These are phyloP conservation scores for Muntiacus muntjak DNA, from an alignment of 2,113 vertebrate genomes.

Conservation along the genomic window DNA sequence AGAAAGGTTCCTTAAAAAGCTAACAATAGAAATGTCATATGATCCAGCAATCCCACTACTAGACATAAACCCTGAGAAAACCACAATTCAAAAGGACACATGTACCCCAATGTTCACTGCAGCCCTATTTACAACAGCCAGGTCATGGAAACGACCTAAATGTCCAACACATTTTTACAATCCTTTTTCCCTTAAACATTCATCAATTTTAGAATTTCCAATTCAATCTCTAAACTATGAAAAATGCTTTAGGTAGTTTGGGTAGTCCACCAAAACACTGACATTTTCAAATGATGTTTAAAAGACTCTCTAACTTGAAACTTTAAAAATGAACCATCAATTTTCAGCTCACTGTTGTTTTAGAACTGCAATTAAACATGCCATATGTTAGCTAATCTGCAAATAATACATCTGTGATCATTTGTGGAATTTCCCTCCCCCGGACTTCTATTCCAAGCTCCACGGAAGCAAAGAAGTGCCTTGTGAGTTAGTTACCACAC, in stretches of 20 bases:
- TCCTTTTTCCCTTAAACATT: not conserved
- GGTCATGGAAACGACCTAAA: not conserved
- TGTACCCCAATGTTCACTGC: not conserved
- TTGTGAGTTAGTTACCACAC: slow-evolving; percentile 28
- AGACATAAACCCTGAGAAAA: not conserved
- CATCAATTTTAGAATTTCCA: slow-evolving; percentile 11
- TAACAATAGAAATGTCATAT: not conserved
- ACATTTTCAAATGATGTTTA: slow-evolving; percentile 47
- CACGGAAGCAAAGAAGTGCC: slow-evolving; percentile 64
- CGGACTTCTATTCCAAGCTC: slow-evolving; percentile 78
- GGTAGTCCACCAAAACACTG: not conserved
- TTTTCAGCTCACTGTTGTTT: slow-evolving; percentile 49
- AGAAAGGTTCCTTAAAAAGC: not conserved
- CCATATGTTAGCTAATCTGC: slow-evolving; percentile 75
- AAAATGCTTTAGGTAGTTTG: slow-evolving; percentile 36
- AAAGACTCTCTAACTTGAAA: slow-evolving; percentile 9
- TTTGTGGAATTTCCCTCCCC: slow-evolving; percentile 80
- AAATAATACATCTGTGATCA: slow-evolving; percentile 74
- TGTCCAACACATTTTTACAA: not conserved
- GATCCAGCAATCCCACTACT: not conserved
- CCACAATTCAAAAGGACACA: not conserved
- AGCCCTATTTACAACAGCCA: not conserved
- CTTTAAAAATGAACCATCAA: slow-evolving; percentile 49
- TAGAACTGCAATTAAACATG: slow-evolving; percentile 66
- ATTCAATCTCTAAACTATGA: not conserved